Evolutionary conservation across 1,140 invertebrate species (phyloP).

Genomic region (Orius insidiosus): DNA sequence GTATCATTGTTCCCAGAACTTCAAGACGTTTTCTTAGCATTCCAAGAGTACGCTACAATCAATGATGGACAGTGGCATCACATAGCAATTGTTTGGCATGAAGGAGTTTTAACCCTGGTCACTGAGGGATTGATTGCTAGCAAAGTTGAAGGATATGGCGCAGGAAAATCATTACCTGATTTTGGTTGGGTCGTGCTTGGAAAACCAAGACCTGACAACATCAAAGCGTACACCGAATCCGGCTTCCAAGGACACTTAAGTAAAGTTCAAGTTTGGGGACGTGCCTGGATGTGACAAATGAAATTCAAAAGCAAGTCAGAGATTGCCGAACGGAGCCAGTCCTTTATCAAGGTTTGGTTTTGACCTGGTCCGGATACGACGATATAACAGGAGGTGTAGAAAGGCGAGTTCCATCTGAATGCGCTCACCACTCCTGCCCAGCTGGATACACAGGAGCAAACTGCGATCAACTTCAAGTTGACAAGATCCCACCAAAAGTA

Average conservation of each 20-base stretch:
- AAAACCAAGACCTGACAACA: conserved; percentile 57
- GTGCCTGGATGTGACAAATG: conserved; percentile 78
- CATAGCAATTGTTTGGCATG: conserved; percentile 81
- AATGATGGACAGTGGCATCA: conserved; percentile 97
- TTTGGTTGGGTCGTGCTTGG: conserved; percentile 85
- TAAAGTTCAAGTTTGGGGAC: conserved; percentile 86
- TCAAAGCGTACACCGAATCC: conserved; percentile 58
- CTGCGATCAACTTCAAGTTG: conserved; percentile 66
- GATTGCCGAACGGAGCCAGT: conserved; percentile 84
- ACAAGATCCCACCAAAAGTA: conserved; percentile 71
- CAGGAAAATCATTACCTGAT: conserved; percentile 54
- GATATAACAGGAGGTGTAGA: conserved; percentile 76
- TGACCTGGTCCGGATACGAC: conserved; percentile 89
- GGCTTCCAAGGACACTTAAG: conserved; percentile 91
- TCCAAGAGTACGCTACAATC: conserved; percentile 77
- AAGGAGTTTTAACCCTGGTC: conserved; percentile 68
- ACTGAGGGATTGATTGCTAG: conserved; percentile 86
- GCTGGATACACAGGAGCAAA: conserved; percentile 67
- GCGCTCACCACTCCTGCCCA: conserved; percentile 71
- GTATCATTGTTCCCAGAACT: conserved; percentile 73
- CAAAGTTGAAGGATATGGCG: conserved; percentile 68
- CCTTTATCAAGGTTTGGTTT: conserved; percentile 62
- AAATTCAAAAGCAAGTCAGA: conserved; percentile 82
- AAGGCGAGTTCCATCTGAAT: conserved; percentile 74
- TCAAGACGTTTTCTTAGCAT: conserved; percentile 79